Conservation (phyloP, 2,113 vertebrate species). For the Platysteira castanea region DNA sequence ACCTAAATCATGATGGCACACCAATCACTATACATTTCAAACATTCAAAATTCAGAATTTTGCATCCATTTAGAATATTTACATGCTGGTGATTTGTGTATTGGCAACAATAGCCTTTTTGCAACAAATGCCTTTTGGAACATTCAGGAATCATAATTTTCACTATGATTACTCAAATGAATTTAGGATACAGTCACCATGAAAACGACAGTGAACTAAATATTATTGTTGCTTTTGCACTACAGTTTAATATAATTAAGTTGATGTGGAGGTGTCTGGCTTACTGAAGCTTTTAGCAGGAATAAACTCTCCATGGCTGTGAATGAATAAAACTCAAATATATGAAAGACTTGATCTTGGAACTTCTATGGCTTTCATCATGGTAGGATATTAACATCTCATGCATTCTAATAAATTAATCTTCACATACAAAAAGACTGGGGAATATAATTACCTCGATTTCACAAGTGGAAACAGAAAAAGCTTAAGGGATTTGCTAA, state of each 20-base stretch:
- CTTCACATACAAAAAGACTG: neutral
- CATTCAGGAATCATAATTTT: neutral
- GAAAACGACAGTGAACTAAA: neutral
- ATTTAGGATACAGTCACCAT: neutral
- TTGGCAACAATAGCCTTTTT: neutral
- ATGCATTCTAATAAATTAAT: conserved; percentile 21
- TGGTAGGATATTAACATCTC: neutral
- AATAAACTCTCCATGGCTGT: neutral
- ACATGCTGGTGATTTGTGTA: neutral
- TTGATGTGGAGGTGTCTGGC: neutral
- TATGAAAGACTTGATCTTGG: neutral
- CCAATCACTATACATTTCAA: neutral
- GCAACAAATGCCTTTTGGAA: neutral
- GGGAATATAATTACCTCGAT: neutral
- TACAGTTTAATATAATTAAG: neutral
- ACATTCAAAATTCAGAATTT: neutral
- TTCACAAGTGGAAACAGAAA: neutral
- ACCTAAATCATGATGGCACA: neutral
- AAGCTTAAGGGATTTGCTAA: conserved; percentile 3
- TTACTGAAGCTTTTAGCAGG: neutral
- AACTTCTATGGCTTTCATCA: neutral
- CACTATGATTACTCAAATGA: neutral
- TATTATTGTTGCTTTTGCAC: neutral
- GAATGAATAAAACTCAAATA: neutral
- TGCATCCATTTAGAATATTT: neutral